A percentile compares a stretch with the other conserved stretches of the same genome.
Evolutionary conservation across 2,113 vertebrate species (phyloP).

Genomic region (Eptatretus burgeri): DNA sequence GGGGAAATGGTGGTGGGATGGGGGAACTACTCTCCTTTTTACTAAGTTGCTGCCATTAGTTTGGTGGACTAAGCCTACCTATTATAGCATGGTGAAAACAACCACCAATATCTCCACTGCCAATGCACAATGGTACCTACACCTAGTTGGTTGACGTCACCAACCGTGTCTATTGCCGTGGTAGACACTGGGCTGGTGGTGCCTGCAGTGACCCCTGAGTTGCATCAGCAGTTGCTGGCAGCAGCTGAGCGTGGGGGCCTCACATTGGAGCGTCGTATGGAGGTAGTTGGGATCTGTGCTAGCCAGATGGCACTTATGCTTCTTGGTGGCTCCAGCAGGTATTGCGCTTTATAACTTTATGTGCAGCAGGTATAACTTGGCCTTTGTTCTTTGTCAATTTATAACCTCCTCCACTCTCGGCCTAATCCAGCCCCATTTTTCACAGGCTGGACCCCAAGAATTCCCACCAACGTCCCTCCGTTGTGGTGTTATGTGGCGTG

Average conservation of each 20-base stretch:
- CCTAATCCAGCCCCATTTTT: not conserved
- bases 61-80: no score
- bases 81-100: no score
- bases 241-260: constrained; percentile 62
- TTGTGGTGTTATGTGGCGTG: constrained; percentile 64
- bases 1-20: no score
- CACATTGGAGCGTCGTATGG: constrained; percentile 54
- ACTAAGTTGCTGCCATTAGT: no score
- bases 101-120: no score
- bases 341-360: no score
- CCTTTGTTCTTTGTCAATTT: no score
- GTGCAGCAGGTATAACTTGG: no score
- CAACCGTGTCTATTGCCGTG: no score
- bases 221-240: constrained; percentile 59
- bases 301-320: constrained; percentile 92
- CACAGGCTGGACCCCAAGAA: constrained; percentile 76
- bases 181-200: constrained; percentile 77
- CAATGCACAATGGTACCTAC: no score
- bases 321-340: constrained; percentile 89
- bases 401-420: not conserved
- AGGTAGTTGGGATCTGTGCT: constrained; percentile 80
- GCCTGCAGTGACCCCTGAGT: constrained; percentile 50
- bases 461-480: constrained; percentile 65
- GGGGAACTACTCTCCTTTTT: no score
- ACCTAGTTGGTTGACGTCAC: no score